Conservation (phyloP, 1,140 invertebrate genomes). For the Neodiprion virginianus region DNA sequence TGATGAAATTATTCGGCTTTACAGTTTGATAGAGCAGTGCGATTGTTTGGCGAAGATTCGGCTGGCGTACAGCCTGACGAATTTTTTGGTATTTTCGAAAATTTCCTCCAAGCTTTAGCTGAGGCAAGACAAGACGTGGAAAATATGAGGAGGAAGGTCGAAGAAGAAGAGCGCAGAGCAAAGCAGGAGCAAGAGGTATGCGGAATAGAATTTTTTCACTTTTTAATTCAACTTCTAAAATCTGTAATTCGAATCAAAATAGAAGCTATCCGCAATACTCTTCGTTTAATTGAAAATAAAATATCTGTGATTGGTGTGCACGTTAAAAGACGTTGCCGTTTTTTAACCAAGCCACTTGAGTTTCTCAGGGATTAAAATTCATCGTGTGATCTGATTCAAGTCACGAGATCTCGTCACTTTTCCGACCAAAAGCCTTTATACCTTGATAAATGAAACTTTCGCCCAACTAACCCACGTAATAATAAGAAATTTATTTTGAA, state of each 20-base stretch:
- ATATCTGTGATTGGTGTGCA: no score
- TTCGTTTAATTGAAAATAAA: no score
- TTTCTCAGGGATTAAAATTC: background rate
- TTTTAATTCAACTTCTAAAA: background rate
- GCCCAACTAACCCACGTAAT: no score
- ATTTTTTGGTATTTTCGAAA: constrained; percentile 94
- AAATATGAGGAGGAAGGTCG: constrained; percentile 80
- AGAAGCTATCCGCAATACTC: background rate
- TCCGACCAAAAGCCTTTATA: no score
- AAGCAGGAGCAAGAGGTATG: constrained; percentile 90
- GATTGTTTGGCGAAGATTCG: constrained; percentile 91
- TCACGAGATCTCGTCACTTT: no score
- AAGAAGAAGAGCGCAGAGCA: constrained; percentile 91
- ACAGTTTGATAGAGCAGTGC: constrained; percentile 85
- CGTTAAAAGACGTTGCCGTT: no score
- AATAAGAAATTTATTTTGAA: background rate
- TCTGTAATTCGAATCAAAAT: constrained; percentile 12
- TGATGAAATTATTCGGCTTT: background rate
- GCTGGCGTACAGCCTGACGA: constrained; percentile 90
- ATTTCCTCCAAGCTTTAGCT: constrained; percentile 83
- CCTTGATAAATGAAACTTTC: no score
- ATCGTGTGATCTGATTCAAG: no score
- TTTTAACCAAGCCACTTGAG: background rate
- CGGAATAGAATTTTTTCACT: background rate
- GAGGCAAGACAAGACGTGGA: constrained; percentile 92